phyloP scores from a whole-genome alignment of 2,797 vertebrate species.

The Hybognathus amarus region DNA sequence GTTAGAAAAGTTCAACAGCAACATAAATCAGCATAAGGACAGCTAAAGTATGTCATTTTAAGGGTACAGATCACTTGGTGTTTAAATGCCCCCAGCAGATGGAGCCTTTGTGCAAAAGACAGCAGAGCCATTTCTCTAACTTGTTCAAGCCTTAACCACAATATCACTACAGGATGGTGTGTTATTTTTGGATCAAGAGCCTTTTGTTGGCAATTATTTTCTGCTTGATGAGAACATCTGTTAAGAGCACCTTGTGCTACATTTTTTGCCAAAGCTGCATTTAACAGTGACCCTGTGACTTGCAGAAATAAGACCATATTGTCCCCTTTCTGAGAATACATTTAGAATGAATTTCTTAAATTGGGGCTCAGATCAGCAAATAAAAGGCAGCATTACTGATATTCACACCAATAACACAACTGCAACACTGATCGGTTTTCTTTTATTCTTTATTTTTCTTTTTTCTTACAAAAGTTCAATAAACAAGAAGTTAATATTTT shows the following conservation, averaged over 20 bases:
- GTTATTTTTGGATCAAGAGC: constrained; percentile 43
- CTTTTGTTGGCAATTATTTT: constrained; percentile 34
- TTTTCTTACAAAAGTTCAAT: not conserved
- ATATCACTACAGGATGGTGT: constrained; percentile 28
- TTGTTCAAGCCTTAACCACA: constrained; percentile 32
- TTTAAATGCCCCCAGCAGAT: constrained; percentile 42
- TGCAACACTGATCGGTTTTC: not conserved
- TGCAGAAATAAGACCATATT: not conserved
- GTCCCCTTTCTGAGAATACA: not conserved
- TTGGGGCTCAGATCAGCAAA: constrained; percentile 8
- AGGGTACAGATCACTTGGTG: not conserved
- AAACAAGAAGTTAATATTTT: not conserved
- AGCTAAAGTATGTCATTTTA: constrained; percentile 6
- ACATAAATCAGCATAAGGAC: constrained; percentile 5
- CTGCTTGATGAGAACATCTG: constrained; percentile 36
- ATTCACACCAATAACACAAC: not conserved
- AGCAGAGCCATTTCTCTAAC: constrained; percentile 23
- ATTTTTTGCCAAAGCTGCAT: constrained; percentile 8
- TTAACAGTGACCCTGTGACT: constrained; percentile 1
- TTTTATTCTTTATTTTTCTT: too few species aligned
- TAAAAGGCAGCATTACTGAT: not conserved
- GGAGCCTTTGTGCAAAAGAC: constrained; percentile 48
- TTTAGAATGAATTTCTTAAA: not conserved
- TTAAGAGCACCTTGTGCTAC: constrained; percentile 2
- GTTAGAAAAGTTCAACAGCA: constrained; percentile 3